Conservation (phyloP, 1,140 invertebrate genomes). For the Dreissena rostriformis region DNA sequence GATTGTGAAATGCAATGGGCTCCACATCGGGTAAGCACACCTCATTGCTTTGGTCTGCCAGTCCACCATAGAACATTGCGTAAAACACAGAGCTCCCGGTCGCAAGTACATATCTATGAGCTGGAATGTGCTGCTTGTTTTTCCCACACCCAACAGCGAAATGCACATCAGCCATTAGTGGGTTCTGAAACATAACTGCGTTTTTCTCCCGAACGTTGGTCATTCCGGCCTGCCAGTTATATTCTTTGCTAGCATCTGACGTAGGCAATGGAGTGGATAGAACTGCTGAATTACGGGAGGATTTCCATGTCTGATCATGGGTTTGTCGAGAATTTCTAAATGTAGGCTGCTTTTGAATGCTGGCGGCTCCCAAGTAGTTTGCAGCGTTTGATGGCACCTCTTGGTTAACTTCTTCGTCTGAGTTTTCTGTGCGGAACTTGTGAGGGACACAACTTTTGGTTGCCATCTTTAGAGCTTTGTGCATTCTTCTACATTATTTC, state of each 20-base stretch:
- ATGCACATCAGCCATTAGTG: constrained; percentile 90
- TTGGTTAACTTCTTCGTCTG: constrained; percentile 78
- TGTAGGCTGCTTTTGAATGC: constrained; percentile 50
- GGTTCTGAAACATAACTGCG: constrained; percentile 91
- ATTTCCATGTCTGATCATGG: constrained; percentile 59
- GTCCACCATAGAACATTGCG: constrained; percentile 92
- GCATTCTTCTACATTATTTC: constrained; percentile 52
- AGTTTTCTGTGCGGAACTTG: constrained; percentile 59
- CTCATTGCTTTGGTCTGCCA: constrained; percentile 87
- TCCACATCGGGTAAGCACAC: constrained; percentile 92
- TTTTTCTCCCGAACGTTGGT: constrained; percentile 89
- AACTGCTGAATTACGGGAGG: constrained; percentile 55
- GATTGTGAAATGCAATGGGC: constrained; percentile 85
- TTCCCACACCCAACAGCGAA: constrained; percentile 87
- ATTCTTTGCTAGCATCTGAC: constrained; percentile 86
- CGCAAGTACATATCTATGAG: constrained; percentile 92
- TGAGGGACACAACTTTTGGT: constrained; percentile 59
- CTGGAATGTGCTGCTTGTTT: constrained; percentile 86
- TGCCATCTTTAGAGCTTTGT: constrained; percentile 64
- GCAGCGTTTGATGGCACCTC: constrained; percentile 77
- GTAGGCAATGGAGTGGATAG: constrained; percentile 62
- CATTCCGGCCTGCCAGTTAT: constrained; percentile 84
- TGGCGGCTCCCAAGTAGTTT: constrained; percentile 31
- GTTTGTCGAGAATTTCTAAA: not conserved
- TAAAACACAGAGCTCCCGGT: constrained; percentile 93